A percentile compares a stretch with the other conserved stretches of the same genome.
Conservation (phyloP, 2,888 invertebrate genomes). For the Nomada hirtipes region DNA sequence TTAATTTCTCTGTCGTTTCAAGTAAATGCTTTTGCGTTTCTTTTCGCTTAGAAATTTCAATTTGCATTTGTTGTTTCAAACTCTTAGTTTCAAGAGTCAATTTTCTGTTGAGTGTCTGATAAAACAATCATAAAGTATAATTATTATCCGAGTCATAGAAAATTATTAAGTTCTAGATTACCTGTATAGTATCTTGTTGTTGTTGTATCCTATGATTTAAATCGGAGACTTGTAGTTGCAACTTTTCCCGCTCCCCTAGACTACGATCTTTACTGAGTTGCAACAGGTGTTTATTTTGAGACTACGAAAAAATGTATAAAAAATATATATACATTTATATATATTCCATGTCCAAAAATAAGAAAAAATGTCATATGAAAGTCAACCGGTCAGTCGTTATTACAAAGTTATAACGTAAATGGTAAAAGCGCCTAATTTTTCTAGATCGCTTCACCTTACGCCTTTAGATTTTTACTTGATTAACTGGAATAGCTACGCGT, state of each 20-base stretch:
- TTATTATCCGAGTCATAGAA: not conserved
- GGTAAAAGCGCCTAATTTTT: too few relatives aligned
- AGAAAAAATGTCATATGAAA: too few relatives aligned
- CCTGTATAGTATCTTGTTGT: conserved; percentile 84
- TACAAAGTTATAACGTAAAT: too few relatives aligned
- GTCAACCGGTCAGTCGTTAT: too few relatives aligned
- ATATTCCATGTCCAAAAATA: too few relatives aligned
- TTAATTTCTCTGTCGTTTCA: conserved; percentile 87
- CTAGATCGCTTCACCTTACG: too few relatives aligned
- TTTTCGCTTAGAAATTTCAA: conserved; percentile 89
- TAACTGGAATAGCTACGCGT: too few relatives aligned
- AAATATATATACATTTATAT: too few relatives aligned
- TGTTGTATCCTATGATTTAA: conserved; percentile 81
- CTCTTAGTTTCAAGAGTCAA: conserved; percentile 91
- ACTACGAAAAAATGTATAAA: conserved; percentile 75
- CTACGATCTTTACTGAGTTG: conserved; percentile 90
- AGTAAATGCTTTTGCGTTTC: conserved; percentile 89
- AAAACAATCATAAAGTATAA: conserved; percentile 7
- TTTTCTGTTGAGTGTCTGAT: conserved; percentile 88
- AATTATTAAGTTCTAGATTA: conserved; percentile 60
- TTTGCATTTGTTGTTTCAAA: conserved; percentile 89
- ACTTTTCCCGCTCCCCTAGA: conserved; percentile 90
- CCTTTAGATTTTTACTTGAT: too few relatives aligned
- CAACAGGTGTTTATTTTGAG: conserved; percentile 89
- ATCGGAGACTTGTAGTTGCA: conserved; percentile 86